Base-by-base conservation (phyloP, 2,888 invertebrate species). In the Allacma fusca region DNA sequence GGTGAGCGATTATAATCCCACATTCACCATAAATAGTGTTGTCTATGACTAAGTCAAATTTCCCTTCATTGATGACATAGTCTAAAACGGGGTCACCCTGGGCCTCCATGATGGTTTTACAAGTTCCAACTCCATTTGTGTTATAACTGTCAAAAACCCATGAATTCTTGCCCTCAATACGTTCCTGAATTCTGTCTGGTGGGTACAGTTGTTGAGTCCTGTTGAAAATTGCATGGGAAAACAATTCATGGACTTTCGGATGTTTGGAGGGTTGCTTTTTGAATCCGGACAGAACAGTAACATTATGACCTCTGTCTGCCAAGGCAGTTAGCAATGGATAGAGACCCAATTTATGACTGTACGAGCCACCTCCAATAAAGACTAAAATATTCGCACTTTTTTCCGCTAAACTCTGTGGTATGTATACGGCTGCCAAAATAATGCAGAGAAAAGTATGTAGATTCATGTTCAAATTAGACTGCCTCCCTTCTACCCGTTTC, bases 21-120 rank as follows among this genome's bases (percentile, higher is more conserved):
- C 81, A 81, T 26, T 81, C 81, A 57, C 80, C 79, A 4, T 79
- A 19, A 21, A 77, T 78, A 19, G 77, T 62, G 26, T 81, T 80
- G 13, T 78, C 21, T 13, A 81, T 64, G 2, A 81, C 77, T 12
- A 81, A 43, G 62, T 81, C 81, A 64, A 76, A 81, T 26, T 74
- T 65, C 9, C 62, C 62, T 23, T 68, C 64, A 4, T 67, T 2
- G 19, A 78, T 43, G 5, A 78, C 26, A 21, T 75, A 75, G 23
- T 71, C 28, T 0, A 72, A n/a, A 5, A 67, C 43, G 0, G 59
- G 59, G 43, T 77, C 77, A 2, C 73, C 74, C 9, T 70, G 2
- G 26, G 24, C 24, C 7, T n/a, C 59, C 65, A 67, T 59, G 34
- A 72, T 72, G 13, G n/a, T 64, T 44, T 26, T 72, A 24, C 75